Evolutionary conservation across 2,113 vertebrate species (phyloP), one percentile per base, ranked within the genome.

Genomic region (Piprites chloris): DNA sequence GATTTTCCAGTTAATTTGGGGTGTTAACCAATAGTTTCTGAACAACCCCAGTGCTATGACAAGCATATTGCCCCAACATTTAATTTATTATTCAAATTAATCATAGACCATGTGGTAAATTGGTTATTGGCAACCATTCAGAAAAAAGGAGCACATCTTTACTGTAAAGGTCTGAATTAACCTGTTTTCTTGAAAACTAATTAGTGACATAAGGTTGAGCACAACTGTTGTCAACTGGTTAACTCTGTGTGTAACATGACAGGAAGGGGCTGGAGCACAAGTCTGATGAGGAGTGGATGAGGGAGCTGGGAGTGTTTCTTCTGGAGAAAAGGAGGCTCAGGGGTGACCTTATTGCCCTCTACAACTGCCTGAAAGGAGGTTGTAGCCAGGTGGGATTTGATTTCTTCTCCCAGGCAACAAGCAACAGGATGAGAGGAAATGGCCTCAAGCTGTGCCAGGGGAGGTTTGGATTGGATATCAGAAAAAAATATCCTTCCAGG

Each of bases 281-380:
- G 39, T 21, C 9, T 52, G 44, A 17, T 12, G 37, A 46, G 52
- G 37, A 67, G 52, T 5, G 9, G 55, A 55, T 65, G 49, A 55
- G n/a, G 69, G 23, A 39, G 47, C 46, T 59, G 42, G 23, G 15
- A 19, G 5, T 1, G 39, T 9, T 68, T 21, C 68, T 19, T 30
- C 61, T 55, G 55, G 11, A 35, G 30, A 47, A 47, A 9, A 76
- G 17, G 41, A 27, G 55, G 14, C 32, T 83, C 26, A 53, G 35
- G 7, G 16, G 8, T 12, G 3, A 11, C 14, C 9, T 76, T 14
- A 6, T 2, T 6, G 1, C 30, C 35, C 67, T 47, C 17, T 7
- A 11, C 26, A 62, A 3, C 24, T 27, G 3, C 41, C 63, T 62
- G 39, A 19, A 12, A 41, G 17, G 24, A 53, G n/a, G 7, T 15